A percentile compares a stretch with the other conserved stretches of the same genome.
These are phyloP conservation scores for Percina caprodes DNA, from an alignment of 2,113 vertebrate species.

Conservation along the genomic window DNA sequence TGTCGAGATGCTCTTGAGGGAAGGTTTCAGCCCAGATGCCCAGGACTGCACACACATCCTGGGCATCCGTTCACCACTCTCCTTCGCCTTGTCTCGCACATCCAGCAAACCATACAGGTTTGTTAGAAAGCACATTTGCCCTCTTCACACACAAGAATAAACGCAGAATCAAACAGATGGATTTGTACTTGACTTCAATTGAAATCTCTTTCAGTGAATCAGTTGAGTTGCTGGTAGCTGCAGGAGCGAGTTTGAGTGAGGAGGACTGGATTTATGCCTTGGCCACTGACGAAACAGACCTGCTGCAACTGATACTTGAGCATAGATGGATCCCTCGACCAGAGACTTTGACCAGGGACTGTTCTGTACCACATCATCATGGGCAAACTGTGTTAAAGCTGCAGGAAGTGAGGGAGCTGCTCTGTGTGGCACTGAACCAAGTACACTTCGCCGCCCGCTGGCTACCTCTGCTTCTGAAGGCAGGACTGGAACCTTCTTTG, in stretches of 20 bases:
- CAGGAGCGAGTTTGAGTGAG: constrained; percentile 69
- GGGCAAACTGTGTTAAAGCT: constrained; percentile 15
- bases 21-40: constrained; percentile 91
- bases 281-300: constrained; percentile 48
- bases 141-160: neutral
- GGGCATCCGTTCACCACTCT: constrained; percentile 84
- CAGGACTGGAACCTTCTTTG: constrained; percentile 88
- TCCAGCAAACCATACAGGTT: constrained; percentile 39
- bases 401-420: constrained; percentile 62
- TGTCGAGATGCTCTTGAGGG: constrained; percentile 83
- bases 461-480: constrained; percentile 89
- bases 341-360: neutral
- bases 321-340: constrained; percentile 57
- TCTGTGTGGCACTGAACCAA: constrained; percentile 56
- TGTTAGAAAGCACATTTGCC: neutral
- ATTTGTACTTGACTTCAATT: neutral
- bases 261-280: constrained; percentile 64
- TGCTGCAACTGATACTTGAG: constrained; percentile 76
- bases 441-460: constrained; percentile 78
- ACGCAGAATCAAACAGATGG: neutral
- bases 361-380: rapidly evolving
- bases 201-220: constrained; percentile 62
- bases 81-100: constrained; percentile 26
- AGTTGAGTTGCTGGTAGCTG: constrained; percentile 68
- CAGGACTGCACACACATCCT: constrained; percentile 86